Conservation (phyloP, 1,140 invertebrate genomes). For the Meloidogyne hapla region DNA sequence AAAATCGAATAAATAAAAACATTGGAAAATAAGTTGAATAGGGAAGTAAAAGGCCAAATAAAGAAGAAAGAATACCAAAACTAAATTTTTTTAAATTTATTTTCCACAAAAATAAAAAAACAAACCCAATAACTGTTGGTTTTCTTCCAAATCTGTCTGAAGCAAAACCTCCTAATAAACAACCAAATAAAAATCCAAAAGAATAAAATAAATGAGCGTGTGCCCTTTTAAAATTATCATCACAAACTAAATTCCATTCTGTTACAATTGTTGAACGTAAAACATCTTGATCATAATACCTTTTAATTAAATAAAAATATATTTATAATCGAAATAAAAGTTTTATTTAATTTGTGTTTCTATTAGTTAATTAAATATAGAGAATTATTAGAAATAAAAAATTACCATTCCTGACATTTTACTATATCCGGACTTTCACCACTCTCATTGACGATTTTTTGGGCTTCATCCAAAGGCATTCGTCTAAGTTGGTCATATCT, state of each 20-base stretch:
- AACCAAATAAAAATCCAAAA: slow-evolving; percentile 60
- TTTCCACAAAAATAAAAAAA: slow-evolving; percentile 8
- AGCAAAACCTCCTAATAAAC: slow-evolving; percentile 58
- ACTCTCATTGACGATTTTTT: slow-evolving; percentile 36
- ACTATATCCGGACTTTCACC: slow-evolving; percentile 25
- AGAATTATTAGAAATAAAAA: too few relatives aligned
- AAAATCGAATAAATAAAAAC: slow-evolving; percentile 62
- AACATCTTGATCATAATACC: slow-evolving; percentile 38
- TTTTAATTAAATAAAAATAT: slow-evolving; percentile 18
- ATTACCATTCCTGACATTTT: slow-evolving; percentile 21
- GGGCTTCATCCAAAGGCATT: slow-evolving; percentile 48
- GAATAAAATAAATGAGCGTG: slow-evolving; percentile 63
- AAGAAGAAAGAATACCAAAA: slow-evolving; percentile 60
- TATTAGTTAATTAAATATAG: too few relatives aligned
- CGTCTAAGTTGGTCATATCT: slow-evolving; percentile 53
- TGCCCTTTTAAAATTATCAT: slow-evolving; percentile 62
- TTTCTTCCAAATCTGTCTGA: slow-evolving; percentile 51
- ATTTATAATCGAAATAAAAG: too few relatives aligned
- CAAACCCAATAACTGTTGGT: slow-evolving; percentile 18
- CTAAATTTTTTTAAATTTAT: slow-evolving; percentile 58
- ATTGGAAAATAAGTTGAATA: slow-evolving; percentile 63
- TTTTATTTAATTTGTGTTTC: neutral
- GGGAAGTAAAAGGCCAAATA: slow-evolving; percentile 60
- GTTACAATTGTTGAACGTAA: slow-evolving; percentile 63
- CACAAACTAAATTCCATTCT: slow-evolving; percentile 62